A percentile compares a stretch with the other conserved stretches of the same genome.
phyloP scores from a whole-genome alignment of 2,797 vertebrate genomes.

The Benthosema pterotum region DNA sequence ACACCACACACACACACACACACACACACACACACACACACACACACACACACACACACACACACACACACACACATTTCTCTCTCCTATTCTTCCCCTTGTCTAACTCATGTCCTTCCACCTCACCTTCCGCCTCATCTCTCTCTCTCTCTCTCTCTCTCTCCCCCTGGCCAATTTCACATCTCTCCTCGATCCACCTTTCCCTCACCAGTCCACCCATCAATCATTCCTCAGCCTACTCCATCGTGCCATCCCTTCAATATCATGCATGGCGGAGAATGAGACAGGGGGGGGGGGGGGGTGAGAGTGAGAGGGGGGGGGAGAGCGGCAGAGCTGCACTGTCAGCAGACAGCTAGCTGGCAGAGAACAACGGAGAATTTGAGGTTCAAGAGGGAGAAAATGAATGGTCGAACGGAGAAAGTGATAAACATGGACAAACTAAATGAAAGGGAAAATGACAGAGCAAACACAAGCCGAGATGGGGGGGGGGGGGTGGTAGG shows the following conservation, averaged over 20 bases:
- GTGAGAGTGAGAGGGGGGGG: conserved; percentile 32
- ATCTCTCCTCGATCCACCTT: conserved; percentile 31
- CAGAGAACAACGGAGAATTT: conserved; percentile 29
- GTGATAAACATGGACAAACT: conserved; percentile 11
- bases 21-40: too few species aligned
- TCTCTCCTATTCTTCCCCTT: conserved; percentile 6
- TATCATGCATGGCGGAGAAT: conserved; percentile 19
- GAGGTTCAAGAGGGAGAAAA: conserved; percentile 29
- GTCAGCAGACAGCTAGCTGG: not conserved
- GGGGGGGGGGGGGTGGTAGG: conserved; percentile 44
- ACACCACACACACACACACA: too few species aligned
- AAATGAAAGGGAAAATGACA: conserved; percentile 40
- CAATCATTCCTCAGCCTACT: conserved; percentile 49
- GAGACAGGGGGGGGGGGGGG: conserved; percentile 4
- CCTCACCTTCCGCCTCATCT: conserved; percentile 14
- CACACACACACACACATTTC: not conserved
- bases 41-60: too few species aligned
- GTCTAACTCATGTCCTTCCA: conserved; percentile 36
- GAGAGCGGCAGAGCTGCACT: conserved; percentile 8
- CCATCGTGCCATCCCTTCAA: conserved; percentile 58
- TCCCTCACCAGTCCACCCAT: conserved; percentile 41
- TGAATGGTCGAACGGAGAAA: conserved; percentile 56
- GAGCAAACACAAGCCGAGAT: conserved; percentile 11
- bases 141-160: not conserved
- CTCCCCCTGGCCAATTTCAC: conserved; percentile 16